Conservation (phyloP, 2,888 invertebrate genomes). For the Drosophila melanocephala region DNA sequence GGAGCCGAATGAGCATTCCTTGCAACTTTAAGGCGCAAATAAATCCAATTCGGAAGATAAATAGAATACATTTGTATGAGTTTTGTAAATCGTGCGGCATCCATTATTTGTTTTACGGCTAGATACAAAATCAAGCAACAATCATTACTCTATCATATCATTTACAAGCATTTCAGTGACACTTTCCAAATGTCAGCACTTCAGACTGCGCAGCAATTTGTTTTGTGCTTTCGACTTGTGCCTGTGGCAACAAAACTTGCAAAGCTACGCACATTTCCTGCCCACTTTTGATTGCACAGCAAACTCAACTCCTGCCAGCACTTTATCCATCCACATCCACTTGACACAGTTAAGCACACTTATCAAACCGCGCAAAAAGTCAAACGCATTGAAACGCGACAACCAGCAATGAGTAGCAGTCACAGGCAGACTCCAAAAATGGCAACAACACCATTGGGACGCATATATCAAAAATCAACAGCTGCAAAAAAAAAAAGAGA, state of each 20-base stretch:
- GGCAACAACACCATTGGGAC: conserved; percentile 70
- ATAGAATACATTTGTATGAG: conserved; percentile 8
- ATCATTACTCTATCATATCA: conserved; percentile 50
- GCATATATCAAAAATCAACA: conserved; percentile 78
- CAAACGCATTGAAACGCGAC: conserved; percentile 75
- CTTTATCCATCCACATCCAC: conserved; percentile 40
- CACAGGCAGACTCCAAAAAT: conserved; percentile 53
- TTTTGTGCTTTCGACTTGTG: conserved; percentile 38
- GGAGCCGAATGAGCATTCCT: not conserved
- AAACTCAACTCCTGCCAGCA: conserved; percentile 32
- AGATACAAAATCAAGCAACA: conserved; percentile 30
- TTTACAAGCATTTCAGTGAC: conserved; percentile 38
- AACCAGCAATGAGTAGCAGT: conserved; percentile 61
- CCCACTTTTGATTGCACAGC: conserved; percentile 66
- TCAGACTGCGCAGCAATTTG: conserved; percentile 38
- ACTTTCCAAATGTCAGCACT: conserved; percentile 58
- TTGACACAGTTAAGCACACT: conserved; percentile 67
- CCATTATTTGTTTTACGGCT: conserved; percentile 10
- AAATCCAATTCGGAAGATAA: not conserved
- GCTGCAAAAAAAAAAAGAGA: conserved; percentile 50
- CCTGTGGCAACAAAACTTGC: conserved; percentile 56
- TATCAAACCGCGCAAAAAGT: conserved; percentile 68
- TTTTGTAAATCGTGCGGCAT: not conserved
- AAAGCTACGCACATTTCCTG: conserved; percentile 69
- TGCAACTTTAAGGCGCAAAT: not conserved